Evolutionary conservation across 2,888 invertebrate species (phyloP).

Genomic region (Phyto melanocephala): DNA sequence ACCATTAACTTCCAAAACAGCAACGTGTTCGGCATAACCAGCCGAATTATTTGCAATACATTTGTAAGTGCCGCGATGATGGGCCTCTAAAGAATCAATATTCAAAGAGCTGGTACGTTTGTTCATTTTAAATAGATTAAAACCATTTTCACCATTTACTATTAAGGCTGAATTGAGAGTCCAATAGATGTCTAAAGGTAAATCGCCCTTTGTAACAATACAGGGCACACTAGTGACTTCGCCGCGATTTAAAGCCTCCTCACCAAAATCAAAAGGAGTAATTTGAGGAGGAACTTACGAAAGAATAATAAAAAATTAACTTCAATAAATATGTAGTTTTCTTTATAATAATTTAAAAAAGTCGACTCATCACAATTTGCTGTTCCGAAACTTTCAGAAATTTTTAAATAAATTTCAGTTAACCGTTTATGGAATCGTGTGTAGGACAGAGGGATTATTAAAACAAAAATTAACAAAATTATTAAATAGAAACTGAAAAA

Average conservation of each 20-base stretch:
- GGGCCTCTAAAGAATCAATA: conserved; percentile 86
- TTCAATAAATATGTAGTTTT: not conserved
- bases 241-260: conserved; percentile 87
- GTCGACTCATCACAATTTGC: no score
- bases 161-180: conserved; percentile 84
- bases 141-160: conserved; percentile 80
- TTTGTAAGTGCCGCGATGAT: conserved; percentile 87
- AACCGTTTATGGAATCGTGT: no score
- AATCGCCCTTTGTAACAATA: conserved; percentile 88
- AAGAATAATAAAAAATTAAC: not conserved
- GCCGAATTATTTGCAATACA: conserved; percentile 85
- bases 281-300: conserved; percentile 86
- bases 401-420: not conserved
- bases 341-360: not conserved
- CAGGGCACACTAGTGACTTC: conserved; percentile 87
- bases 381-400: not conserved
- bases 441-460: not conserved
- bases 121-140: conserved; percentile 79
- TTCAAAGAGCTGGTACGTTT: conserved; percentile 81
- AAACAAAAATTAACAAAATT: not conserved
- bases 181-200: conserved; percentile 88
- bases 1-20: conserved; percentile 87
- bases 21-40: conserved; percentile 83
- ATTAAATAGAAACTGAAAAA: conserved; percentile 26
- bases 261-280: conserved; percentile 87